Base-by-base conservation (phyloP, 2,797 vertebrate species). In the Tapera naevia region DNA sequence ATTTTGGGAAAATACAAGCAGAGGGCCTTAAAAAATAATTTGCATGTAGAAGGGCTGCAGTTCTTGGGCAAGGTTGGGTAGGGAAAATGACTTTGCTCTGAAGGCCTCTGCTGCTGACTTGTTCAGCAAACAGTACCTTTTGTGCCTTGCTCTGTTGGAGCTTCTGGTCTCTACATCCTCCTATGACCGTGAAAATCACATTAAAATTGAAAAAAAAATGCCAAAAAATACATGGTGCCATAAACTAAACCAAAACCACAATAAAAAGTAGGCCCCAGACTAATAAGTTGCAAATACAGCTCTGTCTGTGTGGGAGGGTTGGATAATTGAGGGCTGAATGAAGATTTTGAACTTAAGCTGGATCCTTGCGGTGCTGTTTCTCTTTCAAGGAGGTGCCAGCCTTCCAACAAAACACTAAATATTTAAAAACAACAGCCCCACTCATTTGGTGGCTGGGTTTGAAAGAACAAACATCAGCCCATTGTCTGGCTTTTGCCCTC, bases 391-490 rank as follows among this genome's bases (percentile, higher is more conserved):
- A 91, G 8, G 54, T 72, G 64, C 60, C 80, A 89, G 61, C 48
- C 75, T 65, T 84, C 54, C 80, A 84, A 80, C 0, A 0, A 94
- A 94, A 73, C 56, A 67, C 39, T 65, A 96, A 94, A 93, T 85
- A 86, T 80, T 88, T 88, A 64, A 93, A 94, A 92, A 62, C 74
- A 95, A 78, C 53, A 61, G 22, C 62, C 51, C 28, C 58, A 43
- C 30, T 92, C 88, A 72, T 81, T 33, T 91, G 57, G 50, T 73
- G 80, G 33, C 39, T 90, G 51, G 30, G 15, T 80, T 89, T 81
- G 50, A 95, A 95, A 94, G 67, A 85, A 65, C 85, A 95, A 95
- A 89, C 86, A 92, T 65, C 86, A 83, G 54, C 57, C 53, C 71
- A 76, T 94, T 95, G 92, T 94, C 92, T 96, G 81, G 65, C 32